A percentile compares a stretch with the other conserved stretches of the same genome.
phyloP scores from a whole-genome alignment of 1,140 invertebrate species.

The Apis laboriosa region DNA sequence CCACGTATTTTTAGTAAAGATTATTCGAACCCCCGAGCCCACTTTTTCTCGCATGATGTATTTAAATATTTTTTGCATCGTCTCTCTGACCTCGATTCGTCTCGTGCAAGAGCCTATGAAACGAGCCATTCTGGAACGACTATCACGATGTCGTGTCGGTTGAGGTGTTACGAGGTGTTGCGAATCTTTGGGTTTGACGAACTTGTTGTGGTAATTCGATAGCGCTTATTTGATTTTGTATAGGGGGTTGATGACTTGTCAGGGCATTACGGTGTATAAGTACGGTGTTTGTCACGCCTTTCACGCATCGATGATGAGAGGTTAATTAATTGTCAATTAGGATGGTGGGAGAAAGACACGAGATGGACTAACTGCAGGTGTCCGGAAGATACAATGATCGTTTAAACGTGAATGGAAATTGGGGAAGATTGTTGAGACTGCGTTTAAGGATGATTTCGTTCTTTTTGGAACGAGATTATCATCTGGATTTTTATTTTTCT shows the following conservation, averaged over 20 bases:
- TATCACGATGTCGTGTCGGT: not conserved
- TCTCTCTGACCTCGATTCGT: constrained; percentile 13
- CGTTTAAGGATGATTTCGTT: not conserved
- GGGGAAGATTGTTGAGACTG: not conserved
- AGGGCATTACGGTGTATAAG: not conserved
- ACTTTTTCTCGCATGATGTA: not conserved
- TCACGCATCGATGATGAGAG: too few species aligned
- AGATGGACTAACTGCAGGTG: not conserved
- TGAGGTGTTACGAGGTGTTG: not conserved
- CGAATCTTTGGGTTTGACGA: too few species aligned
- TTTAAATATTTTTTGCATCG: not conserved
- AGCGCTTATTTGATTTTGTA: too few species aligned
- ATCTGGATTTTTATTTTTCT: too few species aligned
- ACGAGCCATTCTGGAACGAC: not conserved
- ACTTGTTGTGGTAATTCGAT: not conserved
- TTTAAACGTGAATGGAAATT: not conserved
- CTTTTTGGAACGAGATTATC: not conserved
- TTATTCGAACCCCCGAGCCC: constrained; percentile 12
- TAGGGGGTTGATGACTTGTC: not conserved
- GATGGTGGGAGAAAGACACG: not conserved
- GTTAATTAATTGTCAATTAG: constrained; percentile 10
- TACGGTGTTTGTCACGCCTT: constrained; percentile 3
- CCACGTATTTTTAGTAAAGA: constrained; percentile 65
- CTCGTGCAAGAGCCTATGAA: not conserved
- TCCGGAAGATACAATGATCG: not conserved